phyloP scores from a whole-genome alignment of 35 echinoderm and acorn worm species.

The Nesometra sesokonis region DNA sequence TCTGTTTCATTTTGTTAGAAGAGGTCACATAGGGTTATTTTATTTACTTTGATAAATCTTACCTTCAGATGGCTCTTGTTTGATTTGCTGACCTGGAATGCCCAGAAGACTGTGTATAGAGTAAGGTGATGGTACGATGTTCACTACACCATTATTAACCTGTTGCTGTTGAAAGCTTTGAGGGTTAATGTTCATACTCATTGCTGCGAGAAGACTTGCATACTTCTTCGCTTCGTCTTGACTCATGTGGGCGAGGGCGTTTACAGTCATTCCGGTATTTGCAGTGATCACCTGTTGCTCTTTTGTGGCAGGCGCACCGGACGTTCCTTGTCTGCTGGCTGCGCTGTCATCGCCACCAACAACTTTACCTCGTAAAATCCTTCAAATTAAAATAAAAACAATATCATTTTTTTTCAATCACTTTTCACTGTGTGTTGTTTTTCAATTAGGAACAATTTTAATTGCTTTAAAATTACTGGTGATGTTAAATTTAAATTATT shows the following conservation, averaged over 20 bases:
- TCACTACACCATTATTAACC: background rate
- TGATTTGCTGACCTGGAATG: background rate
- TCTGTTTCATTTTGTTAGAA: too few relatives aligned
- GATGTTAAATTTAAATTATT: too few relatives aligned
- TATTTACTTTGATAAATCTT: background rate
- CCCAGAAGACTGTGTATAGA: background rate
- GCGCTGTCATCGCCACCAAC: background rate
- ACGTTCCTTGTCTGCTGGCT: background rate
- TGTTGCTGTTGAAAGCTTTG: background rate
- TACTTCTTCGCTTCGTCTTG: background rate
- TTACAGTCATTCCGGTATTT: background rate
- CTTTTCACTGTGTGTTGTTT: too few relatives aligned
- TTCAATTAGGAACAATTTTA: too few relatives aligned
- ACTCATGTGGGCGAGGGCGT: background rate
- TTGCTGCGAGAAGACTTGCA: background rate
- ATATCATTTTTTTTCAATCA: too few relatives aligned
- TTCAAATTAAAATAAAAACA: background rate
- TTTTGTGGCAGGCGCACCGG: background rate
- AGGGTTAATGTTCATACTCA: background rate
- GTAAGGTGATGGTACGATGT: background rate
- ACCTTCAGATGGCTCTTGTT: background rate
- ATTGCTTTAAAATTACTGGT: too few relatives aligned
- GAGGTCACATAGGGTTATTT: too few relatives aligned
- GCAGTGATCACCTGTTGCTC: background rate
- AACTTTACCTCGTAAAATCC: background rate